Evolutionary conservation across 2,888 invertebrate genomes (phyloP).

Genomic region (Peribatodes rhomboidaria): DNA sequence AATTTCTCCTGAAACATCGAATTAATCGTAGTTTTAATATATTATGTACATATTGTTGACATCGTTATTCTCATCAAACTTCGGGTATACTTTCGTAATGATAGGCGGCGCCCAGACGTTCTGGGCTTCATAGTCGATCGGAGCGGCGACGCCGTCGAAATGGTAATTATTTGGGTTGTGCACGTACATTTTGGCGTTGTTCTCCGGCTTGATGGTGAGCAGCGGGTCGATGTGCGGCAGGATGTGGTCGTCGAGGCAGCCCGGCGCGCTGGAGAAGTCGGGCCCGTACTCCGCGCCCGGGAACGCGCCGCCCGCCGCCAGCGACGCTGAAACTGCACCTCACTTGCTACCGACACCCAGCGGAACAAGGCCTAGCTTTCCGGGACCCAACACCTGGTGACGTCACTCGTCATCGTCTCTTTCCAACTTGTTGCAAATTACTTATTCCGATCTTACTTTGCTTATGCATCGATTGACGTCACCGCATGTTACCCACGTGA

Average conservation of each 20-base stretch:
- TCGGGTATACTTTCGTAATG: conserved; percentile 64
- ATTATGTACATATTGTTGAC: conserved; percentile 58
- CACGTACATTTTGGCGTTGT: conserved; percentile 34
- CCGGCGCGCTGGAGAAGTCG: conserved; percentile 60
- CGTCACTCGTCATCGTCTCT: no score
- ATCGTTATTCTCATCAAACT: conserved; percentile 55
- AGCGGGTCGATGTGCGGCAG: conserved; percentile 77
- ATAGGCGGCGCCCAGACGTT: conserved; percentile 62
- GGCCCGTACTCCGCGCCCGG: conserved; percentile 70
- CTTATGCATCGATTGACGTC: no score
- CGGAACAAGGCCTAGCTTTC: no score
- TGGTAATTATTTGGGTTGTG: conserved; percentile 28
- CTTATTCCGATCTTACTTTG: no score
- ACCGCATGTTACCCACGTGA: no score
- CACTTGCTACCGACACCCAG: no score
- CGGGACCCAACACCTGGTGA: no score
- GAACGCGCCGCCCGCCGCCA: neutral
- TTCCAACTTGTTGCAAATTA: no score
- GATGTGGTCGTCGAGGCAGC: conserved; percentile 66
- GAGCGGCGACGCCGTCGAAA: conserved; percentile 20
- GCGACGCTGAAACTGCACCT: no score
- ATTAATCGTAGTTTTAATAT: conserved; percentile 55
- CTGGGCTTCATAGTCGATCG: conserved; percentile 21
- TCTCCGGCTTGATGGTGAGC: conserved; percentile 59
- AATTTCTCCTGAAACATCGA: conserved; percentile 41